Evolutionary conservation across 2,797 vertebrate genomes (phyloP), one percentile per base, ranked within the genome.

Genomic region (Betta splendens): DNA sequence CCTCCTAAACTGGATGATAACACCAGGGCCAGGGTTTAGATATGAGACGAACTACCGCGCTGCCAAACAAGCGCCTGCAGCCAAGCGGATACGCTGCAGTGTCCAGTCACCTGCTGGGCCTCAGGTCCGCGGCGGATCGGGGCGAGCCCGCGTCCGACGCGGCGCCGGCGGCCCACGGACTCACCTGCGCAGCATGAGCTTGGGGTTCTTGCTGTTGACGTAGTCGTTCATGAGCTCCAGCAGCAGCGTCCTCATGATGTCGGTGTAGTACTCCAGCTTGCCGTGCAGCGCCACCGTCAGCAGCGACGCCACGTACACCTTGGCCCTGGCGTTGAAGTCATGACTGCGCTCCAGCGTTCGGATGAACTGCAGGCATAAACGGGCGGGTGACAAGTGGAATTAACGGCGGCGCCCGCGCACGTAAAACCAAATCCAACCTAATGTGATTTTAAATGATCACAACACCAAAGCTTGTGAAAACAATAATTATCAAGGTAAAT

Each of bases 201-300:
- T 99, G 36, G 97, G 97, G 84, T 99, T 99, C 92, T 97, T 98
- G 90, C 96, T 94, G 61, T 91, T 79, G 72, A 95, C 96, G 7
- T 99, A 98, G 57, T 98, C 95, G 52, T 94, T 95, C 95, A 98
- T 97, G 77, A 99, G 92, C 69, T 96, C 94, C 71, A 98, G 89
- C 86, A 99, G 93, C 76, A 98, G 90, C 0, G 95, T 98, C 63
- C 95, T 94, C 96, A 98, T 96, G 80, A 99, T 98, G 80, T 99
- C 96, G 0, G 95, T 99, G 87, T 98, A 99, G 77, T 99, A 99
- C 82, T 99, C 97, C 74, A 99, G 92, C 67, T 99, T 99, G 48
- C 96, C 97, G 5, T 99, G 96, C 64, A 99, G 91, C 3, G 97
- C 97, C 37, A 98, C 96, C 0, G 97, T 99, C 86, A 99, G 91